Percentiles rank a stretch among this genome's conserved stretches.
These are phyloP conservation scores for Anoplopoma fimbria DNA, from an alignment of 2,113 vertebrate species.

Conservation along the genomic window DNA sequence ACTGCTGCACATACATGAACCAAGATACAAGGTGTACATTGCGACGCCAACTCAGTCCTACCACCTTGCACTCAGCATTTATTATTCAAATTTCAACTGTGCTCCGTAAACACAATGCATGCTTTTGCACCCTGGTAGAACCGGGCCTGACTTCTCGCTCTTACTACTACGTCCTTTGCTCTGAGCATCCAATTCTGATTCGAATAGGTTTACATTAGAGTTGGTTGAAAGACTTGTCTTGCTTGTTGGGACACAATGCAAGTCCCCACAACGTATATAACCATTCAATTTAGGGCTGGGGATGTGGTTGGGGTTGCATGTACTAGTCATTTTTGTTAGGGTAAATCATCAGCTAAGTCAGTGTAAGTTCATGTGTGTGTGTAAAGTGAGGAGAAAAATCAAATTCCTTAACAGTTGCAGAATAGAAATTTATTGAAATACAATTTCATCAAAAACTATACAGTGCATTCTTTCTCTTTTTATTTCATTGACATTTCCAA, in stretches of 20 bases:
- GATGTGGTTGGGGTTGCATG: neutral
- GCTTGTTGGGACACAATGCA: neutral
- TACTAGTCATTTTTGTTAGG: neutral
- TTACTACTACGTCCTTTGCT: no score
- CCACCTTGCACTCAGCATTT: no score
- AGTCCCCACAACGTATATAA: neutral
- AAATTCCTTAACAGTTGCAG: constrained; percentile 27
- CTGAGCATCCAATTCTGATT: no score
- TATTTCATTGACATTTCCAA: constrained; percentile 36
- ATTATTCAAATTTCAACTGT: no score
- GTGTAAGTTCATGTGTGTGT: neutral
- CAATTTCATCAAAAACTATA: constrained; percentile 58
- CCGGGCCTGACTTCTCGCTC: no score
- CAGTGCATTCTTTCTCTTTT: constrained; percentile 68
- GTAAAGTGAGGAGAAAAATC: neutral
- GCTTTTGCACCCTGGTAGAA: no score
- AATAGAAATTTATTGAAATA: constrained; percentile 72
- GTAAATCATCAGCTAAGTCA: neutral
- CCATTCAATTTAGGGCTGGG: no score
- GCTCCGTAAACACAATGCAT: no score
- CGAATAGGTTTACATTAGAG: no score
- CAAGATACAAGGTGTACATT: no score
- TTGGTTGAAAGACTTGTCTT: neutral
- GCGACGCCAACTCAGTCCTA: no score
- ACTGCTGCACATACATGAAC: no score